A percentile compares a stretch with the other conserved stretches of the same genome.
These are phyloP conservation scores for Papilio demoleus DNA, from an alignment of 2,888 invertebrate genomes.

Conservation along the genomic window DNA sequence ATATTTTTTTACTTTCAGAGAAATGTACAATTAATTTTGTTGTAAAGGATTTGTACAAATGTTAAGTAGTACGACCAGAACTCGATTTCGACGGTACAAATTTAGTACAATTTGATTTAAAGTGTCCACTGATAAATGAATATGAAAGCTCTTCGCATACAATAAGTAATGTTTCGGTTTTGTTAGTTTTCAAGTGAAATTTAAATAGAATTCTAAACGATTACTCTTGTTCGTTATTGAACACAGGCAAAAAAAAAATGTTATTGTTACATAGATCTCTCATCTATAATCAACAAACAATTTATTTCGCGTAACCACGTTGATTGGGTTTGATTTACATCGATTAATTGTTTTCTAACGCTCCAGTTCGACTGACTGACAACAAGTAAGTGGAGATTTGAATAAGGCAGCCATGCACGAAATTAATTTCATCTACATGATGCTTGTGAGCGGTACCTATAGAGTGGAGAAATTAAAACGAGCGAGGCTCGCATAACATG, in stretches of 20 bases:
- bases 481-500: background rate
- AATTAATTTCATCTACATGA: constrained; percentile 20
- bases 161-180: too few relatives aligned
- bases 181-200: too few relatives aligned
- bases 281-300: background rate
- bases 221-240: too few relatives aligned
- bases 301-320: background rate
- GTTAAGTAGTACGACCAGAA: too few relatives aligned
- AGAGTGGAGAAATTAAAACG: background rate
- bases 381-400: constrained; percentile 21
- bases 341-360: constrained; percentile 22
- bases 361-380: constrained; percentile 1
- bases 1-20: background rate
- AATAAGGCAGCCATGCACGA: constrained; percentile 24
- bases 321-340: constrained; percentile 1
- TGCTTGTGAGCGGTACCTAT: background rate
- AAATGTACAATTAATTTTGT: background rate
- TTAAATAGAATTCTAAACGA: too few relatives aligned
- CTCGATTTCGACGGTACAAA: too few relatives aligned
- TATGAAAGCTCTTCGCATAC: too few relatives aligned
- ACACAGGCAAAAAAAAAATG: too few relatives aligned
- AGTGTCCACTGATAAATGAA: too few relatives aligned
- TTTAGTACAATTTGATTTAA: too few relatives aligned
- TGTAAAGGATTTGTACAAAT: background rate
- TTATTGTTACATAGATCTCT: background rate